These are phyloP conservation scores for Gallinago jamesoni DNA, from an alignment of 2,113 vertebrate species.

Conservation along the genomic window DNA sequence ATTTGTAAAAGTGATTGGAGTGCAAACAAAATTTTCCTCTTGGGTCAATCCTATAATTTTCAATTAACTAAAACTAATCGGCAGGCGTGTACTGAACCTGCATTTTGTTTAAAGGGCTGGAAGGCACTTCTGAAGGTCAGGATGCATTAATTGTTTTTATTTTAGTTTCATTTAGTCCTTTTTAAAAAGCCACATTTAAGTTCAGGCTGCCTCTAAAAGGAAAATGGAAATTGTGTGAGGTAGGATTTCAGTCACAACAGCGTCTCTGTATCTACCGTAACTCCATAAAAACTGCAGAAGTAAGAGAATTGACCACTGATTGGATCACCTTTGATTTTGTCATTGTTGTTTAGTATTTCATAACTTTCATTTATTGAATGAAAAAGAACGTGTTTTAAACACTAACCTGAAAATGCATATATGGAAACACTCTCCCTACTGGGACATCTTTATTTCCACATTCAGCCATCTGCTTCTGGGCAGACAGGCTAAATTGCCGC, in stretches of 20 bases:
- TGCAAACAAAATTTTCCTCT: slow-evolving; percentile 88
- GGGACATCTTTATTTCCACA: slow-evolving; percentile 19
- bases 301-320: background rate
- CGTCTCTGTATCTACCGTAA: background rate
- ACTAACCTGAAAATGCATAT: background rate
- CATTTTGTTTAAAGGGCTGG: slow-evolving; percentile 83
- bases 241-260: slow-evolving; percentile 33
- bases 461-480: slow-evolving; percentile 30
- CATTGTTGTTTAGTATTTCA: background rate
- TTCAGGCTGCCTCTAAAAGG: background rate
- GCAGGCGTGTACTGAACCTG: slow-evolving; percentile 76
- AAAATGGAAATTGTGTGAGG: slow-evolving; percentile 38
- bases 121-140: slow-evolving; percentile 79
- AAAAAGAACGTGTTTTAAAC: background rate
- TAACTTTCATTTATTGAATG: background rate
- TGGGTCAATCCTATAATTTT: slow-evolving; percentile 89
- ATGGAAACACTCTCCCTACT: background rate
- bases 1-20: slow-evolving; percentile 88
- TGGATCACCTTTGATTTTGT: slow-evolving; percentile 1
- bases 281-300: slow-evolving; percentile 6
- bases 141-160: slow-evolving; percentile 74
- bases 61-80: slow-evolving; percentile 88
- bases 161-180: slow-evolving; percentile 47
- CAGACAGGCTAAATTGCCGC: background rate
- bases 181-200: slow-evolving; percentile 48